Conservation (phyloP, 2,113 vertebrate genomes). For the Aegithalos caudatus region DNA sequence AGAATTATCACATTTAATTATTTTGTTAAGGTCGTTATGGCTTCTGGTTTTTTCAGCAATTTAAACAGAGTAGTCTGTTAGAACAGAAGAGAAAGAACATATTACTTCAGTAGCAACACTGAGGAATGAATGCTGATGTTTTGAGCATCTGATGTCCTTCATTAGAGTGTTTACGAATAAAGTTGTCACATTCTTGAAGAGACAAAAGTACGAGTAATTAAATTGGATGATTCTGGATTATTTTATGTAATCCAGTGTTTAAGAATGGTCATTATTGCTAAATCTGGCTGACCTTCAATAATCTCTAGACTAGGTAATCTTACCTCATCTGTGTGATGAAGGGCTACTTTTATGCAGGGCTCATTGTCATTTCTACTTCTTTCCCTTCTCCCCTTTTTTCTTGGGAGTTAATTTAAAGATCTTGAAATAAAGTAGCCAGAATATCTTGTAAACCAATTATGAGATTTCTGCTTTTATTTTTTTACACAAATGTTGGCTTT, state of each 20-base stretch:
- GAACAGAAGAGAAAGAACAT: background rate
- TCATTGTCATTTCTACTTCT: background rate
- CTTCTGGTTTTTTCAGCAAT: background rate
- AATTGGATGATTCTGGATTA: background rate
- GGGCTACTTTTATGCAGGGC: background rate
- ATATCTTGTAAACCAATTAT: background rate
- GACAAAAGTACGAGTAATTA: constrained; percentile 20
- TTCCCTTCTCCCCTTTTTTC: background rate
- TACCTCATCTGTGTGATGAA: background rate
- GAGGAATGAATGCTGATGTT: background rate
- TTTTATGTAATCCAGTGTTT: constrained; percentile 7
- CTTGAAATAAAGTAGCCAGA: background rate
- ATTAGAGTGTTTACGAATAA: background rate
- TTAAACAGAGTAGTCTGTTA: background rate
- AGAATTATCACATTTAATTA: constrained; percentile 51
- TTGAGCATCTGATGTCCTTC: background rate
- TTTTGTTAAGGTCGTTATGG: background rate
- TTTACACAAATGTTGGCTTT: background rate
- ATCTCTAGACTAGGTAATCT: background rate
- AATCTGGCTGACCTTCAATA: constrained; percentile 27
- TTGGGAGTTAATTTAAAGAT: background rate
- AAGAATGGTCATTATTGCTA: background rate
- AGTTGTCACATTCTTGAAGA: background rate
- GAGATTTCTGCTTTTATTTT: background rate
- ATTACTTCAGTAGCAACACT: background rate